Evolutionary conservation across 2,797 vertebrate species (phyloP).

Genomic region (Sitta carolinensis): DNA sequence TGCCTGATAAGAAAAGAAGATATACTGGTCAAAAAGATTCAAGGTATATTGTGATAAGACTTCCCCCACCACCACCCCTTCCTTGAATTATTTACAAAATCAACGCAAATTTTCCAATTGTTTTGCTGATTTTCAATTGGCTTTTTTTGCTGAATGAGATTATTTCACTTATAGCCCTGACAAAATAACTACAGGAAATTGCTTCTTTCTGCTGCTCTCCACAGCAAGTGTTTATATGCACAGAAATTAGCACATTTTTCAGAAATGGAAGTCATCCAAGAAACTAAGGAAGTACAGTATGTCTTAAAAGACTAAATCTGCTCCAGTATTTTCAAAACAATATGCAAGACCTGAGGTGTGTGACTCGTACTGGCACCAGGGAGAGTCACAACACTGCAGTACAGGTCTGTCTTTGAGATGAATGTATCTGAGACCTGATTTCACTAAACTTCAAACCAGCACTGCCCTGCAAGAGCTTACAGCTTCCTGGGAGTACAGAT

Average conservation of each 20-base stretch:
- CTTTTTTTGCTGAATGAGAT: not conserved
- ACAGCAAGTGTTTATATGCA: not conserved
- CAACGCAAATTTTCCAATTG: not conserved
- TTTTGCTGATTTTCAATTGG: not conserved
- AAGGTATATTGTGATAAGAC: not conserved
- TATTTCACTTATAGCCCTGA: not conserved
- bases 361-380: not conserved
- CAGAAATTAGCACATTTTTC: constrained; percentile 5
- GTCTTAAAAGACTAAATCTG: not conserved
- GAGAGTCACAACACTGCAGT: not conserved
- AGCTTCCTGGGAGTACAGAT: not conserved
- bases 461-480: not conserved
- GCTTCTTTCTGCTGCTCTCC: constrained; percentile 15
- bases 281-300: not conserved
- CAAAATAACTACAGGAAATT: constrained; percentile 24
- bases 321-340: not conserved
- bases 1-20: not conserved
- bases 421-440: not conserved
- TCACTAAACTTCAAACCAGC: not conserved
- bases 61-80: not conserved
- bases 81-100: not conserved
- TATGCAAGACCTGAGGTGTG: not conserved
- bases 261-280: constrained; percentile 6
- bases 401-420: not conserved
- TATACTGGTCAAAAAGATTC: not conserved